These are phyloP conservation scores for Mycetomoellerius zeteki DNA, from an alignment of 1,140 invertebrate species.

Conservation along the genomic window DNA sequence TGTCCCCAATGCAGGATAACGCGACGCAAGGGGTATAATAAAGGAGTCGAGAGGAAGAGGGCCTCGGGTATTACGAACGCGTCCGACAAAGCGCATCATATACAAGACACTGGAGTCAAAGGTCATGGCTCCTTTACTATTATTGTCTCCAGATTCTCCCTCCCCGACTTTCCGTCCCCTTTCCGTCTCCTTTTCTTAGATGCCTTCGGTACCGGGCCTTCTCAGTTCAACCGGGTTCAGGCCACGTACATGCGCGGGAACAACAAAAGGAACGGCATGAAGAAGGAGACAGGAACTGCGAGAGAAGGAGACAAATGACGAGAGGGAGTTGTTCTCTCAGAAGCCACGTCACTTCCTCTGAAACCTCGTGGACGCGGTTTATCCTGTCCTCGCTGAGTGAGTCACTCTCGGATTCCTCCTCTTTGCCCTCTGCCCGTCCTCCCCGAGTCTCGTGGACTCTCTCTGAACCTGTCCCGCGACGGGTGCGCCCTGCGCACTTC, in stretches of 20 bases:
- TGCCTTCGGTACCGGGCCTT: conserved; percentile 3
- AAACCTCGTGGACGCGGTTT: conserved; percentile 66
- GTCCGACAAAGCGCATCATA: conserved; percentile 51
- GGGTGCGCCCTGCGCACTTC: background rate
- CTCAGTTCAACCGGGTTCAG: conserved; percentile 27
- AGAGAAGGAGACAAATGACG: conserved; percentile 54
- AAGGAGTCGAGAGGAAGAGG: conserved; percentile 46
- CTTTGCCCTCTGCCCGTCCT: background rate
- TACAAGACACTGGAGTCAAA: conserved; percentile 55
- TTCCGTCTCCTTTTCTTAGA: conserved; percentile 16
- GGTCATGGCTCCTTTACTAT: conserved; percentile 58
- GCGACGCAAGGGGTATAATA: conserved; percentile 49
- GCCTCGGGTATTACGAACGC: conserved; percentile 64
- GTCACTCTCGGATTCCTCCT: conserved; percentile 35
- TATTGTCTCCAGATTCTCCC: conserved; percentile 42
- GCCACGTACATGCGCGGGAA: conserved; percentile 31
- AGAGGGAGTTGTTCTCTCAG: conserved; percentile 67
- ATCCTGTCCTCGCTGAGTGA: conserved; percentile 68
- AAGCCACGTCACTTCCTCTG: conserved; percentile 75
- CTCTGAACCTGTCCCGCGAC: conserved; percentile 14
- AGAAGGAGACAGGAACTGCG: too few species aligned
- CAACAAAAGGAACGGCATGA: conserved; percentile 41
- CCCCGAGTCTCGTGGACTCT: background rate
- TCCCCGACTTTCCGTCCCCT: background rate
- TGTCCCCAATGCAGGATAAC: background rate